Conservation (phyloP, 1,140 invertebrate genomes). For the Eumeta japonica region DNA sequence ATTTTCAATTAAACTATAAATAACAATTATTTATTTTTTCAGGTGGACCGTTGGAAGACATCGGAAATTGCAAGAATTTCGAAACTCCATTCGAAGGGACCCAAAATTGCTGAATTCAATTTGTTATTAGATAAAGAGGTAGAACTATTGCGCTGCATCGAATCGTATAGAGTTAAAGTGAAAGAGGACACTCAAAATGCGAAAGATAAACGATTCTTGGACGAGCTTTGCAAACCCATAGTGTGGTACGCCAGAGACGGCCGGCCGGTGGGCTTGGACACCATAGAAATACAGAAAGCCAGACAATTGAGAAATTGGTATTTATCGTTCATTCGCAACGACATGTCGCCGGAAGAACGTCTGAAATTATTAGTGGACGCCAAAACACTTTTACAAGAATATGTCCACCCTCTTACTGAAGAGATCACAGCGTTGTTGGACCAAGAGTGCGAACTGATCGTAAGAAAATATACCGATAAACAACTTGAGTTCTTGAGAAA, state of each 20-base stretch:
- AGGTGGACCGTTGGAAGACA: conserved; percentile 65
- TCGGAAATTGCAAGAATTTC: conserved; percentile 61
- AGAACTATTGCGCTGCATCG: conserved; percentile 62
- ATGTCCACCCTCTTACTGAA: conserved; percentile 56
- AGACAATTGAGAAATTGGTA: conserved; percentile 62
- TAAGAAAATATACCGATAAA: conserved; percentile 46
- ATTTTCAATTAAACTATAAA: background rate
- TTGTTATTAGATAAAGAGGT: conserved; percentile 65
- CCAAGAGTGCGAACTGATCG: conserved; percentile 61
- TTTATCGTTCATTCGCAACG: conserved; percentile 51
- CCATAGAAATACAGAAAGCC: conserved; percentile 65
- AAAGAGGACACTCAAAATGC: conserved; percentile 56
- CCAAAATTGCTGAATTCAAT: conserved; percentile 62
- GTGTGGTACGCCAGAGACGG: conserved; percentile 63
- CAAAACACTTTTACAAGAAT: conserved; percentile 56
- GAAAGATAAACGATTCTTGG: conserved; percentile 61
- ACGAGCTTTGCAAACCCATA: conserved; percentile 62
- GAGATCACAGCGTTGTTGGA: conserved; percentile 61
- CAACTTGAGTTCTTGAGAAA: conserved; percentile 60
- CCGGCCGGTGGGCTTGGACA: conserved; percentile 63
- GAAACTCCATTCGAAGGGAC: conserved; percentile 56
- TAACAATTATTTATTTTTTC: conserved; percentile 6
- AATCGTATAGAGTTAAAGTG: conserved; percentile 59
- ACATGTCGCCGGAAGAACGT: conserved; percentile 53
- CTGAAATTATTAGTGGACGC: conserved; percentile 60